Evolutionary conservation across 2,113 vertebrate species (phyloP).

Genomic region (Odocoileus hemionus): DNA sequence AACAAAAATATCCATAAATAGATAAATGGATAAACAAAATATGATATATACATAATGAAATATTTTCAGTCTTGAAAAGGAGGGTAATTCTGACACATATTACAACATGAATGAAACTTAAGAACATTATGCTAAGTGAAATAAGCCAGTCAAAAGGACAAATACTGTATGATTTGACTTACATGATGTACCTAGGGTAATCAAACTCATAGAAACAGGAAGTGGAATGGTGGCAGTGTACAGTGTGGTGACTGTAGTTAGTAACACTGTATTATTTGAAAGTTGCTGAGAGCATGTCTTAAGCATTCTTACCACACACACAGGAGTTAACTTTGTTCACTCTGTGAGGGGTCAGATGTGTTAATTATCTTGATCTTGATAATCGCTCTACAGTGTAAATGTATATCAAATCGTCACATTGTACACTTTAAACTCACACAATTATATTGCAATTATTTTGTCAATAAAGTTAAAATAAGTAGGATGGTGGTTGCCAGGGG

Average conservation of each 20-base stretch:
- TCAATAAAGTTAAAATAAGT: neutral
- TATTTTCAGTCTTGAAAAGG: neutral
- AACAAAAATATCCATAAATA: neutral
- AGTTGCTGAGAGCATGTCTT: neutral
- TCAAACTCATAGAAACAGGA: neutral
- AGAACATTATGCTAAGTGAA: neutral
- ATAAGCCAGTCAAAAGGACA: neutral
- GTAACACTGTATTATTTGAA: neutral
- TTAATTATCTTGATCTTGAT: neutral
- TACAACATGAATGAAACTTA: neutral
- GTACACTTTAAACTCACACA: neutral
- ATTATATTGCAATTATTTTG: neutral
- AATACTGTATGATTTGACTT: neutral
- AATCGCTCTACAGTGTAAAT: neutral
- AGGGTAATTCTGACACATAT: neutral
- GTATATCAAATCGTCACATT: neutral
- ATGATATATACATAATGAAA: too few species aligned
- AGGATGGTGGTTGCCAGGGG: neutral
- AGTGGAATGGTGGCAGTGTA: neutral
- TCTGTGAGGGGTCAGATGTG: neutral
- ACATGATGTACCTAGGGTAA: neutral
- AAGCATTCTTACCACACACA: neutral
- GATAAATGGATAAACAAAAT: neutral
- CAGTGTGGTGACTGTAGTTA: neutral
- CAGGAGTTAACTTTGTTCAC: neutral